Evolutionary conservation across 2,797 vertebrate species (phyloP).

Genomic region (Chromis chromis): DNA sequence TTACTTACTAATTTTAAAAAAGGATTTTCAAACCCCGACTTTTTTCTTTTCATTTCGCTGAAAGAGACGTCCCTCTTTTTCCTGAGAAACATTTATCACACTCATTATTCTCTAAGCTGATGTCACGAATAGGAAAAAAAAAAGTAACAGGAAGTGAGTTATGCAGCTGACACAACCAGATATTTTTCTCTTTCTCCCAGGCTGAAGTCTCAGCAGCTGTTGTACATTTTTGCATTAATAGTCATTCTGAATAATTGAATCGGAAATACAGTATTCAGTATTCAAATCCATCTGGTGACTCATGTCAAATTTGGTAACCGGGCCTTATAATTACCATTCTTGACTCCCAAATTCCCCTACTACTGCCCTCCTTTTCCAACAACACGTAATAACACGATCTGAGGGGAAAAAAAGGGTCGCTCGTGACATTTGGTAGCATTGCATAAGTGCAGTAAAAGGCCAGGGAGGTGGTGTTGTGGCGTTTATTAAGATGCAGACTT

Average conservation of each 20-base stretch:
- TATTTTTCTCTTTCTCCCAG: neutral
- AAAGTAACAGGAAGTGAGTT: conserved; percentile 20
- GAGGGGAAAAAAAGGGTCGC: conserved; percentile 6
- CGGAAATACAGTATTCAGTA: conserved; percentile 34
- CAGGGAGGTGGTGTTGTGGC: conserved; percentile 18
- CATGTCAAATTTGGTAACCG: conserved; percentile 34
- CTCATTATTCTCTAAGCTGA: neutral
- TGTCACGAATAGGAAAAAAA: neutral
- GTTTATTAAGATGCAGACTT: conserved; percentile 48
- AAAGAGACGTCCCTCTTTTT: conserved; percentile 9
- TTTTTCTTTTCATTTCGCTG: conserved; percentile 2
- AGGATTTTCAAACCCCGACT: neutral
- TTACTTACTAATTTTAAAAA: too few species aligned
- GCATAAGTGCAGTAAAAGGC: conserved; percentile 37
- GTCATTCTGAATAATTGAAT: conserved; percentile 8
- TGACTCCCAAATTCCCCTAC: conserved; percentile 5
- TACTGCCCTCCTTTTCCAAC: conserved; percentile 25
- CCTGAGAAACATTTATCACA: conserved; percentile 19
- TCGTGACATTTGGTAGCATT: conserved; percentile 53
- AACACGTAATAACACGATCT: conserved; percentile 22
- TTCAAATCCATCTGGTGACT: conserved; percentile 49
- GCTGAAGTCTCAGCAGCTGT: neutral
- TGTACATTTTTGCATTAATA: conserved; percentile 9
- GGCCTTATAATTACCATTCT: conserved; percentile 18
- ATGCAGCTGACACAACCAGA: conserved; percentile 16